Conservation (phyloP, 2,797 vertebrate species). For the Balearica regulorum region DNA sequence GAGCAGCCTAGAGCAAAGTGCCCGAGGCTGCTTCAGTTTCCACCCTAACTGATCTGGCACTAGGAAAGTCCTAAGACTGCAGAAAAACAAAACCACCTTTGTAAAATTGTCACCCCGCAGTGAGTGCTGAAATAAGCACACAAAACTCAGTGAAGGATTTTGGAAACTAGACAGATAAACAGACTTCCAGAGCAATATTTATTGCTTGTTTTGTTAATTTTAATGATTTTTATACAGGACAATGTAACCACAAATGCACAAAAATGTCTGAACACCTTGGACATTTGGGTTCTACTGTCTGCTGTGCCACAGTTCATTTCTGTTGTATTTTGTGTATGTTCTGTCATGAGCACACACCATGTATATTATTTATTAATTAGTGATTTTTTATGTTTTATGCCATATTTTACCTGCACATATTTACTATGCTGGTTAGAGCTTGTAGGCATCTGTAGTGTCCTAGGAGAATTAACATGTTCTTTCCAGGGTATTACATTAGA, state of each 20-base stretch:
- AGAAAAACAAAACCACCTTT: not conserved
- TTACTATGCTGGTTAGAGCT: not conserved
- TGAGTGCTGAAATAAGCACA: not conserved
- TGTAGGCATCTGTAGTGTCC: not conserved
- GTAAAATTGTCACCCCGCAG: not conserved
- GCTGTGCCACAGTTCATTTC: not conserved
- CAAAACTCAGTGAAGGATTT: not conserved
- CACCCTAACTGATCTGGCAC: not conserved
- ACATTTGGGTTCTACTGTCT: not conserved
- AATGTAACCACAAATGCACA: not conserved
- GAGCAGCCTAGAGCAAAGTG: conserved; percentile 3
- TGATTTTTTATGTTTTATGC: not conserved
- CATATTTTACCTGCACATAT: not conserved
- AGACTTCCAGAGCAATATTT: not conserved
- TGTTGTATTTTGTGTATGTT: not conserved
- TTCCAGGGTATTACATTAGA: not conserved
- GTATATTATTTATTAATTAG: not conserved
- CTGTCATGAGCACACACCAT: not conserved
- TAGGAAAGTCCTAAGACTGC: not conserved
- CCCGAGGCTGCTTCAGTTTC: not conserved
- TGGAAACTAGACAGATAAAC: not conserved
- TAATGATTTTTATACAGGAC: not conserved
- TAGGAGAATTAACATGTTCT: conserved; percentile 14
- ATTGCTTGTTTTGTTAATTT: not conserved
- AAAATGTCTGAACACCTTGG: not conserved